Percentiles rank a stretch among this genome's conserved stretches.
phyloP scores from a whole-genome alignment of 2,888 invertebrate genomes.

The Mimumesa dahlbomi region DNA sequence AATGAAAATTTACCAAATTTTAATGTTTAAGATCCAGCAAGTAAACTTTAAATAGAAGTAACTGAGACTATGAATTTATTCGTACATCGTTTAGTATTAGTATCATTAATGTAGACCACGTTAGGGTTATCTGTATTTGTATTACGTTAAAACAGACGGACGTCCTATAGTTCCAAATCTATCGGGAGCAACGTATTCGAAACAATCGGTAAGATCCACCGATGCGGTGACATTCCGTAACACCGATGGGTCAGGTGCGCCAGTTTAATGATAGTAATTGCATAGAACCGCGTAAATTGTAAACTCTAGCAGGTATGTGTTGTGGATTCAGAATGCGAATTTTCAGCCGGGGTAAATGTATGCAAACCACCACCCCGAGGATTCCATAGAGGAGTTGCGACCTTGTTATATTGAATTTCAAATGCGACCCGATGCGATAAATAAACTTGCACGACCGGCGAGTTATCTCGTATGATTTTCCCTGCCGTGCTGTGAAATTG shows the following conservation, averaged over 20 bases:
- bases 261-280: conserved; percentile 52
- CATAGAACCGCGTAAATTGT: conserved; percentile 52
- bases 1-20: too few relatives aligned
- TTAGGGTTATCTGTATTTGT: too few relatives aligned
- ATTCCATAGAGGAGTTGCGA: conserved; percentile 32
- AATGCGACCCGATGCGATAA: conserved; percentile 58
- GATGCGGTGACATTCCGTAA: neutral
- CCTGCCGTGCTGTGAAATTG: conserved; percentile 35
- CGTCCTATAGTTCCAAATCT: too few relatives aligned
- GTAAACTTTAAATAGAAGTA: too few relatives aligned
- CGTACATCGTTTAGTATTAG: too few relatives aligned
- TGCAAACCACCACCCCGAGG: conserved; percentile 44
- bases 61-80: too few relatives aligned
- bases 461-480: conserved; percentile 39
- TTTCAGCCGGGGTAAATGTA: conserved; percentile 38
- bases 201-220: too few relatives aligned
- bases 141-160: too few relatives aligned
- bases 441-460: conserved; percentile 50
- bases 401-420: conserved; percentile 62
- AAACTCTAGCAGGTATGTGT: conserved; percentile 32
- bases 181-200: too few relatives aligned
- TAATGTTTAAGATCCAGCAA: too few relatives aligned
- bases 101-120: too few relatives aligned
- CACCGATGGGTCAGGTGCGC: conserved; percentile 1
- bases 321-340: conserved; percentile 8